Evolutionary conservation across 2,888 invertebrate species (phyloP), one percentile per base, ranked within the genome.

Genomic region (Drepanosiphum platanoidis): DNA sequence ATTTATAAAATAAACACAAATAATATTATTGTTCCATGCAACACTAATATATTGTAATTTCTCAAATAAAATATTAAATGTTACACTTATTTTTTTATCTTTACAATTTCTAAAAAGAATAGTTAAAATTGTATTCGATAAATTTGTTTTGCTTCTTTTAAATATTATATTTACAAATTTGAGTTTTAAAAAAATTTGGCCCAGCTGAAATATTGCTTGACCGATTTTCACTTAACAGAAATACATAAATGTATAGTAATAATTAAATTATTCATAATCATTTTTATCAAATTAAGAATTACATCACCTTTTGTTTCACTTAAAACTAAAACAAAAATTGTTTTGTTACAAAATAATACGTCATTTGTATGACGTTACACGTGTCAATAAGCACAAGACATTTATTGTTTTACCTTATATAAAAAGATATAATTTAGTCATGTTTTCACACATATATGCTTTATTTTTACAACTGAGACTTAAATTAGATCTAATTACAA

Each of bases 271-370:
- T 75, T 77, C 39, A 84, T 77, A 77, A 70, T 75, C 11, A 32
- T 68, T 52, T 74, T 82, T 18, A 84, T 75, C 84, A 77, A 77
- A 77, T 84, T 84, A 84, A 84, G 84, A 84, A 84, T 84, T 84
- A 84, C 84, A 84, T 84, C 84, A 84, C 84, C 84, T 84, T 84
- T 84, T 77, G 84, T 84, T 84, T 84, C 75, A 83, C 84, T 84
- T 84, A 84, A 84, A 77, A 84, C 75, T 84, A 84, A 70, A 84
- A 84, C 84, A 84, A 52, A 77, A 77, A 77, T 83, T 84, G 36
- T 77, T 58, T 84, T 70, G 36, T 84, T 84, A 84, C 75, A 84
- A 77, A 77, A 84, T n/a, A n/a, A n/a, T 75, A 74, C 75, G 39
- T 75, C 32, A 3, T 42, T 42, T 74, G n/a, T 39, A 77, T 68